Percentiles rank a stretch among this genome's conserved stretches.
These are phyloP conservation scores for Austrolebias charrua DNA, from an alignment of 2,797 vertebrate species.

Conservation along the genomic window DNA sequence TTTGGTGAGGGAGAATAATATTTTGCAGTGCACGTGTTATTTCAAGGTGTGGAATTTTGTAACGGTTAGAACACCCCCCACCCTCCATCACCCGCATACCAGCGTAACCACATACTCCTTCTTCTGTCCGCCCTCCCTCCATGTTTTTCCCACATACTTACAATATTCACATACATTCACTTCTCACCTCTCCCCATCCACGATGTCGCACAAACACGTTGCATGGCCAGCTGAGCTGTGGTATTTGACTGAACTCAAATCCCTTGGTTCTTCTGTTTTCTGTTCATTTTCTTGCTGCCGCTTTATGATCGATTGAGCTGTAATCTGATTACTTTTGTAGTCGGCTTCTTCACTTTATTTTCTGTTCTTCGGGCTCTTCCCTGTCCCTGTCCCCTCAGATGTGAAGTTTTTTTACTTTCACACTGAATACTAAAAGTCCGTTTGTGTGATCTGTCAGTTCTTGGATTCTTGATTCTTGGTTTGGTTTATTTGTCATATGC, in stretches of 20 bases:
- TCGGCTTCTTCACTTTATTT: background rate
- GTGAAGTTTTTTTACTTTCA: slow-evolving; percentile 3
- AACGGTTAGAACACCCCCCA: slow-evolving; percentile 67
- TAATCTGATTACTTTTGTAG: slow-evolving; percentile 13
- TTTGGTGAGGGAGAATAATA: background rate
- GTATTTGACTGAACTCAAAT: slow-evolving; percentile 24
- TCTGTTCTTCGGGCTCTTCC: background rate
- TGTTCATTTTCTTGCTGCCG: slow-evolving; percentile 2
- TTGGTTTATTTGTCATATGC: no score
- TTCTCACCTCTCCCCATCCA: slow-evolving; percentile 33
- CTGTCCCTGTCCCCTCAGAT: background rate
- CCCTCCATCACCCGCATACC: slow-evolving; percentile 62
- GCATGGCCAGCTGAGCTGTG: slow-evolving; percentile 37
- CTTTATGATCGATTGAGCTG: background rate
- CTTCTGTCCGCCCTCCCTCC: slow-evolving; percentile 38
- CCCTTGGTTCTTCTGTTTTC: slow-evolving; percentile 3
- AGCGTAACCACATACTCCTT: slow-evolving; percentile 60
- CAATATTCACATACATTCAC: slow-evolving; percentile 44
- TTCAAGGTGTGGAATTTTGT: slow-evolving; percentile 74
- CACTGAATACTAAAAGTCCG: slow-evolving; percentile 14
- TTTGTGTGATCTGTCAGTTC: background rate
- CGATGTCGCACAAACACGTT: slow-evolving; percentile 59
- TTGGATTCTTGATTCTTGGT: background rate
- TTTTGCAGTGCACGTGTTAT: slow-evolving; percentile 68
- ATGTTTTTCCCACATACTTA: slow-evolving; percentile 42